Base-by-base conservation (phyloP, 2,888 invertebrate species). In the Hybos culiciformis region DNA sequence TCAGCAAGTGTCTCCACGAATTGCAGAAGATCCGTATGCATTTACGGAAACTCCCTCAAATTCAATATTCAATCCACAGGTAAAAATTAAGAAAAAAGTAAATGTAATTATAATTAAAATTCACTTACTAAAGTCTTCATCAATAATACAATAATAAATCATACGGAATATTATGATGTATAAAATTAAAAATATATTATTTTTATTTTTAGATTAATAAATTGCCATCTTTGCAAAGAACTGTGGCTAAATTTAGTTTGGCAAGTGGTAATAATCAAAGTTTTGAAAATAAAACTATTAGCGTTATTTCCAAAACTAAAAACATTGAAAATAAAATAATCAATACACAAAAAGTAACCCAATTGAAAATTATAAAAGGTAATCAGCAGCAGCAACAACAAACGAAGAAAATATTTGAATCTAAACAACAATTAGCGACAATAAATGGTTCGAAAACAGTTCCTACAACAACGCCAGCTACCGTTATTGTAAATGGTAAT, bases 11-110 rank as follows among this genome's bases (percentile, higher is more conserved):
- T 60, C 53, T 53, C 56, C 61, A 50, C 61, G 59, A 60, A 55
- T 58, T 52, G 56, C 60, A 52, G 66, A 66, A 57, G 66, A 67
- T 64, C 66, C 66, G 51, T 67, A 67, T 59, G 63, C 61, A 47
- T 66, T 67, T 56, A 64, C 66, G 59, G 67, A 67, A 54, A 59
- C 65, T 51, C 56, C 62, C 55, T 56, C 63, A 57, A 54, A 59
- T 48, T 56, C 63, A 56, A 53, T 63, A 56, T 65, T 63, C 52
- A 64, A 62, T 56, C 60, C 64, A 53, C 66, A 66, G 60, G 66
- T 66, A 52, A 49, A 44, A 37, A 23, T 33, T 6, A 7, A 9
- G 2, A 8, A 14, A 17, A 6, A 14, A 32, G 9, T 3, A 17
- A 6, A 31, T 14, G 9, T 32, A 6, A 8, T 32, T 5, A 17